phyloP scores from a whole-genome alignment of 2,888 invertebrate species.

The Cephus sareptanus region DNA sequence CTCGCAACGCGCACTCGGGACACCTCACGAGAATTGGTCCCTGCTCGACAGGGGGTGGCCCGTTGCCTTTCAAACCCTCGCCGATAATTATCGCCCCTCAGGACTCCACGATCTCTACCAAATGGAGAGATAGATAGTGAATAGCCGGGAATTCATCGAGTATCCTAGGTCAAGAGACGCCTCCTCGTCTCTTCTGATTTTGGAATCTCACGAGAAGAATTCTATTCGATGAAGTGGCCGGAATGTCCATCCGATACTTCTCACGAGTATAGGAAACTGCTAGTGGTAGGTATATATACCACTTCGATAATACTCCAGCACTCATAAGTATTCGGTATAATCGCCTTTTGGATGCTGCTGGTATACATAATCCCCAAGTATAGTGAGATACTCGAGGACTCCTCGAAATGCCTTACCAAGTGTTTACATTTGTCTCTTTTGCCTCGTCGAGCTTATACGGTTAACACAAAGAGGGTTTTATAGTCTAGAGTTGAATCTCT shows the following conservation, averaged over 20 bases:
- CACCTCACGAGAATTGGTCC: constrained; percentile 58
- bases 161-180: too few relatives aligned
- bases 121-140: too few relatives aligned
- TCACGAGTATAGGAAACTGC: too few relatives aligned
- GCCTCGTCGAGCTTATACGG: constrained; percentile 26
- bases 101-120: not conserved
- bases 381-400: constrained; percentile 21
- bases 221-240: too few relatives aligned
- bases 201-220: too few relatives aligned
- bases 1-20: constrained; percentile 8
- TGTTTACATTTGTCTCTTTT: constrained; percentile 63
- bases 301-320: too few relatives aligned
- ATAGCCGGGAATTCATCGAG: too few relatives aligned
- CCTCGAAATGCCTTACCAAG: constrained; percentile 20
- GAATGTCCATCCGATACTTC: too few relatives aligned
- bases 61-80: constrained; percentile 30
- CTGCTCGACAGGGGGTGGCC: constrained; percentile 52
- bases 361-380: constrained; percentile 29
- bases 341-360: not conserved
- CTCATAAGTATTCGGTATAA: not conserved
- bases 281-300: too few relatives aligned
- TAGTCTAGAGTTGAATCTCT: constrained; percentile 48
- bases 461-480: constrained; percentile 62
- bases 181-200: too few relatives aligned
- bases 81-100: constrained; percentile 54